Evolutionary conservation across 2,113 vertebrate genomes (phyloP).

Genomic region (Periophthalmus modestus): DNA sequence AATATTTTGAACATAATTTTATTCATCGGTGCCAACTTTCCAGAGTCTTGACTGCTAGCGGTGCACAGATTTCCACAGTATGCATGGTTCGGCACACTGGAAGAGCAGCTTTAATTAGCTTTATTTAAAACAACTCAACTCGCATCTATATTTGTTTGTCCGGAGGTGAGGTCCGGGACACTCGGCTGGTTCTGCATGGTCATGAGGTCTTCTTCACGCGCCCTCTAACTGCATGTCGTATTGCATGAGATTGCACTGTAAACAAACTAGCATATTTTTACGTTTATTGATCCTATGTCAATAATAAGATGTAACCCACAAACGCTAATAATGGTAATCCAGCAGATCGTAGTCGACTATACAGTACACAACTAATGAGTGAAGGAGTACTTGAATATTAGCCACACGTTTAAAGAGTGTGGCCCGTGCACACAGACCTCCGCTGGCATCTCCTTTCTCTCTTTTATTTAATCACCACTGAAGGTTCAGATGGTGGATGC

Average conservation of each 20-base stretch:
- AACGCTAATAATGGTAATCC: constrained; percentile 22
- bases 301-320: constrained; percentile 51
- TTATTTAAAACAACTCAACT: background rate
- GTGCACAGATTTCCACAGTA: background rate
- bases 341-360: constrained; percentile 43
- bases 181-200: constrained; percentile 47
- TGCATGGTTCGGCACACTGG: background rate
- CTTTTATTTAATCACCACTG: constrained; percentile 46
- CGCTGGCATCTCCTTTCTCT: constrained; percentile 32
- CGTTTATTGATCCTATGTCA: constrained; percentile 51
- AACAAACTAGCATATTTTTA: constrained; percentile 40
- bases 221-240: constrained; percentile 68
- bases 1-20: constrained; percentile 7
- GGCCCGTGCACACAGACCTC: constrained; percentile 59
- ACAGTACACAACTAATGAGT: constrained; percentile 50
- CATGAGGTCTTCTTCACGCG: constrained; percentile 52
- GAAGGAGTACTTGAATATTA: constrained; percentile 71
- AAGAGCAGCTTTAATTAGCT: background rate
- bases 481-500: constrained; percentile 14
- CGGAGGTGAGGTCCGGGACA: constrained; percentile 16
- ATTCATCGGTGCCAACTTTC: constrained; percentile 39
- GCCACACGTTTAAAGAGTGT: constrained; percentile 54
- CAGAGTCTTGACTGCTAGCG: constrained; percentile 4
- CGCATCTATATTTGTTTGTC: constrained; percentile 10
- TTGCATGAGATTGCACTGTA: constrained; percentile 70